Evolutionary conservation across 1,140 invertebrate species (phyloP).

Genomic region (Drosophila navojoa): DNA sequence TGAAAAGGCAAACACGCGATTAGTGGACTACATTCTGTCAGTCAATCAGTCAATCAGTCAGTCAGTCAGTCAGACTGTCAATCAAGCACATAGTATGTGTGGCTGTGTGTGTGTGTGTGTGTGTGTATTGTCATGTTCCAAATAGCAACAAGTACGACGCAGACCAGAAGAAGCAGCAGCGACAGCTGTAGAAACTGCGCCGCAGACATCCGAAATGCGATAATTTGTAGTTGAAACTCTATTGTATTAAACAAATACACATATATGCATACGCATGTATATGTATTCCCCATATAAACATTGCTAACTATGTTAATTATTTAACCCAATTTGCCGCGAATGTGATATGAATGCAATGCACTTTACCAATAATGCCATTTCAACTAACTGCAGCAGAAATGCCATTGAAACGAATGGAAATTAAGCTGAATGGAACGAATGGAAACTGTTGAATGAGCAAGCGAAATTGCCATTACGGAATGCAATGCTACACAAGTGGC

Average conservation of each 20-base stretch:
- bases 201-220: conserved; percentile 49
- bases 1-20: conserved; percentile 9
- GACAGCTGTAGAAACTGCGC: conserved; percentile 47
- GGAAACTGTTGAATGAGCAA: neutral
- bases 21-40: conserved; percentile 2
- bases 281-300: conserved; percentile 4
- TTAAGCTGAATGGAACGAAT: neutral
- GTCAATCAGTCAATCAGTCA: conserved; percentile 2
- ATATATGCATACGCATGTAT: neutral
- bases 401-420: conserved; percentile 1
- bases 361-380: neutral
- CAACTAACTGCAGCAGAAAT: neutral
- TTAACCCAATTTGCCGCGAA: conserved; percentile 54
- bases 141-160: conserved; percentile 44
- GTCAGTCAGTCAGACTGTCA: neutral
- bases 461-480: neutral
- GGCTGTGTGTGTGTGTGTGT: conserved; percentile 6
- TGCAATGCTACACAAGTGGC: neutral
- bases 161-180: conserved; percentile 22
- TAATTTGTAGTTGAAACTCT: conserved; percentile 51
- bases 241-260: conserved; percentile 17
- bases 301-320: conserved; percentile 55
- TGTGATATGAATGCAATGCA: conserved; percentile 15
- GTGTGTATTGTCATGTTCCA: conserved; percentile 46
- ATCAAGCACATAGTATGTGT: conserved; percentile 2